phyloP scores from a whole-genome alignment of 2,797 vertebrate species.

The Lacerta bilineata region DNA sequence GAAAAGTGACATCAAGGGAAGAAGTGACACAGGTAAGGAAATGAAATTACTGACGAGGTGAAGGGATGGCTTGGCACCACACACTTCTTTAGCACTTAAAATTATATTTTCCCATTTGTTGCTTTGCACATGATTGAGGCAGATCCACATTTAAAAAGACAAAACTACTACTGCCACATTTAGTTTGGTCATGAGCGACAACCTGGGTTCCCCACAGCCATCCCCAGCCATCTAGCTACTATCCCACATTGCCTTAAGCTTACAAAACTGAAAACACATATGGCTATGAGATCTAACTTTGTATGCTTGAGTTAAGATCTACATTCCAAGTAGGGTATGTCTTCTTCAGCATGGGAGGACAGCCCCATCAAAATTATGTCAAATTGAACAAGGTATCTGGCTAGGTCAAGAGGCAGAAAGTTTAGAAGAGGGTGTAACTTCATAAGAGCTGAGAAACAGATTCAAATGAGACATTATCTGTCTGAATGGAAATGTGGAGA shows the following conservation, averaged over 20 bases:
- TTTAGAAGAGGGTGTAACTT: not conserved
- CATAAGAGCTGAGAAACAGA: not conserved
- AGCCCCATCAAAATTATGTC: not conserved
- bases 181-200: not conserved
- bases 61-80: not conserved
- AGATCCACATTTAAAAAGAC: no score
- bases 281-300: not conserved
- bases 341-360: not conserved
- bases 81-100: no score
- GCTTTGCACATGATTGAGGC: not conserved
- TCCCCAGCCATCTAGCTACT: not conserved
- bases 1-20: not conserved
- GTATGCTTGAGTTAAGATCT: not conserved
- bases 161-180: not conserved
- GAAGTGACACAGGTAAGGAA: not conserved
- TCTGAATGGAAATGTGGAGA: not conserved
- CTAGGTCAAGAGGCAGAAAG: not conserved
- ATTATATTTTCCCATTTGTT: not conserved
- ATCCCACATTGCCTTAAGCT: not conserved
- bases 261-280: not conserved
- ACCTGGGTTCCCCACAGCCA: not conserved
- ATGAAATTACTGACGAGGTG: no score
- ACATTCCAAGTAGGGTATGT: not conserved
- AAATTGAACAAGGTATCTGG: not conserved
- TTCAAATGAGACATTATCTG: not conserved